Evolutionary conservation across 1,140 invertebrate genomes (phyloP).

Genomic region (Protaetia brevitarsis): DNA sequence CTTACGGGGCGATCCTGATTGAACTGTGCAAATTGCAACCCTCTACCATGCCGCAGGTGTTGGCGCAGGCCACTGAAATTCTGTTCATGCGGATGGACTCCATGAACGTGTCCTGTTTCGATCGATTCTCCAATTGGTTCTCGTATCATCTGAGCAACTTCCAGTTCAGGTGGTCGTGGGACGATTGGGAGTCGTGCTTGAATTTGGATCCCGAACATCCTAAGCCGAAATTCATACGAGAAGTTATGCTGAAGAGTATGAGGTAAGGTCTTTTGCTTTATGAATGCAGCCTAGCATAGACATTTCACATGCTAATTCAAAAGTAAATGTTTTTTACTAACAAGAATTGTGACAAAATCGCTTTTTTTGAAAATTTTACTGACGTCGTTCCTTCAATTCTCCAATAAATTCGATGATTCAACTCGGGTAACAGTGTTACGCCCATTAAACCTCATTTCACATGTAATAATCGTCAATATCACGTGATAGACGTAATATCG

Average conservation of each 20-base stretch:
- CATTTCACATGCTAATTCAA: too few species aligned
- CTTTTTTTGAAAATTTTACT: too few species aligned
- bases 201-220: constrained; percentile 87
- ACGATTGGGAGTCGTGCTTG: constrained; percentile 85
- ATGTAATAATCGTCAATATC: too few species aligned
- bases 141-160: constrained; percentile 99
- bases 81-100: constrained; percentile 93
- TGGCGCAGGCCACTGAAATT: constrained; percentile 97
- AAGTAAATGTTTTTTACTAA: too few species aligned
- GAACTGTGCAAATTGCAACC: constrained; percentile 97
- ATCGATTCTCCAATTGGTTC: constrained; percentile 97
- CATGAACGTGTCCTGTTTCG: constrained; percentile 96
- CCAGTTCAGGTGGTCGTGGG: constrained; percentile 98
- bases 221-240: constrained; percentile 92
- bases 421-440: too few species aligned
- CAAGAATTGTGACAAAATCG: too few species aligned
- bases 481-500: too few species aligned
- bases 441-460: too few species aligned
- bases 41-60: constrained; percentile 93
- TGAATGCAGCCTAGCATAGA: too few species aligned
- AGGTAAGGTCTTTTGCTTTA: too few species aligned
- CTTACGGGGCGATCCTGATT: constrained; percentile 93
- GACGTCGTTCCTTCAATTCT: too few species aligned
- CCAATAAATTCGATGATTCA: too few species aligned
- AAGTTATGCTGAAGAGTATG: constrained; percentile 87